Conservation (phyloP, 2,113 vertebrate species). For the Saimiri boliviensis region DNA sequence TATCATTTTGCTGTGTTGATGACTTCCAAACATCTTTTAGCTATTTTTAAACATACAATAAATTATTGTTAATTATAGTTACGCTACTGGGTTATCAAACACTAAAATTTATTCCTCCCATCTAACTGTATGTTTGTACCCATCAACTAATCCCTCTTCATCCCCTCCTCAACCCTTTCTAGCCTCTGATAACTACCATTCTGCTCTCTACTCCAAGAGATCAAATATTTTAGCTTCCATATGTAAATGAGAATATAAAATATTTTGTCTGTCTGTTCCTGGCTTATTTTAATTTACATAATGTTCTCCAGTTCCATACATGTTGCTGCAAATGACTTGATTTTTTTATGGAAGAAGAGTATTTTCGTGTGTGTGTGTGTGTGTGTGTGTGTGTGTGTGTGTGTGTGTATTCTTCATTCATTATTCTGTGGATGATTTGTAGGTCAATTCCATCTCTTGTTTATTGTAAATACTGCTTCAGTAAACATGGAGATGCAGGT, state of each 20-base stretch:
- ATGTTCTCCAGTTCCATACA: neutral
- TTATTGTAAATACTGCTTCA: neutral
- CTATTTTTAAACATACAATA: neutral
- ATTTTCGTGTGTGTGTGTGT: neutral
- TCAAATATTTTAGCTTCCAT: neutral
- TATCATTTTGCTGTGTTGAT: neutral
- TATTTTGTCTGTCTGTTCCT: neutral
- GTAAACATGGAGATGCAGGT: neutral
- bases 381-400: no score
- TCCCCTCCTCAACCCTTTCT: neutral
- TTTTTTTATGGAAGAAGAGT: neutral
- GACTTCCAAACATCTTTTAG: neutral
- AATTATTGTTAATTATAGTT: neutral
- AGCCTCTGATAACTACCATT: neutral
- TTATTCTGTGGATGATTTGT: neutral
- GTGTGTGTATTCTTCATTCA: neutral
- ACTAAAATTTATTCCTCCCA: neutral
- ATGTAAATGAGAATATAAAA: neutral
- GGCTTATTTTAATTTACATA: neutral
- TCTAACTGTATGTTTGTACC: neutral
- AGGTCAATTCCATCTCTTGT: neutral
- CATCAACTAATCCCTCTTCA: neutral
- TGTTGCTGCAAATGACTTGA: neutral
- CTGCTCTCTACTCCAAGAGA: neutral
- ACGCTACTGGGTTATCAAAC: neutral